Evolutionary conservation across 2,797 vertebrate species (phyloP), one percentile per base, ranked within the genome.

Genomic region (Eulemur coronatus): DNA sequence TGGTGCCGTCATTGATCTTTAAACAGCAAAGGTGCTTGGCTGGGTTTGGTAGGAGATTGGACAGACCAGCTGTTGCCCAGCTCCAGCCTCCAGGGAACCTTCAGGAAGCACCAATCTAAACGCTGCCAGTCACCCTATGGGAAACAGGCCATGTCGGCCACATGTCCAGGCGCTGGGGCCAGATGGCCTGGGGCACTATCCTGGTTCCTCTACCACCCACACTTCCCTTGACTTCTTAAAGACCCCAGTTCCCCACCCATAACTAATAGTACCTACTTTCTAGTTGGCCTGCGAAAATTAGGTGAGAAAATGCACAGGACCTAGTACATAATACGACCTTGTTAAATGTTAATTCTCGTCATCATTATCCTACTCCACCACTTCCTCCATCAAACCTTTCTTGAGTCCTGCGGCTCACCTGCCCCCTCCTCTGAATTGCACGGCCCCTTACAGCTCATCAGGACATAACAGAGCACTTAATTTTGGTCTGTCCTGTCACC

Each of bases 91-190:
- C 48, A 41, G 20, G 7, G 38, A 26, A 75, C 30, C 24, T 80
- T 70, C 30, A 48, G 50, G 55, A 55, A 76, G 8, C n/a, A n/a
- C 28, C 33, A 69, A 2, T 22, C 35, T 41, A 12, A 7, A 28
- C 0, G 20, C 18, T 7, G 2, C 18, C 57, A 18, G 24, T 18
- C 18, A 13, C 11, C 20, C 35, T 22, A 0, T 3, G 55, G 84
- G 46, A 24, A 70, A 15, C 5, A 0, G 2, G 52, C 9, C 22
- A 4, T 1, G 20, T 9, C 18, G 43, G 26, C 41, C 26, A n/a
- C n/a, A 28, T 15, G 18, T 57, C 50, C 24, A 35, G 61, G 46
- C 20, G 59, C 59, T 88, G 73, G 17, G 30, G 24, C 28, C 46
- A 13, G 84, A 12, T 1, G 7, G 28, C 30, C 50, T 50, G 38